phyloP scores from a whole-genome alignment of 2,888 invertebrate genomes.

The Tiphia femorata region DNA sequence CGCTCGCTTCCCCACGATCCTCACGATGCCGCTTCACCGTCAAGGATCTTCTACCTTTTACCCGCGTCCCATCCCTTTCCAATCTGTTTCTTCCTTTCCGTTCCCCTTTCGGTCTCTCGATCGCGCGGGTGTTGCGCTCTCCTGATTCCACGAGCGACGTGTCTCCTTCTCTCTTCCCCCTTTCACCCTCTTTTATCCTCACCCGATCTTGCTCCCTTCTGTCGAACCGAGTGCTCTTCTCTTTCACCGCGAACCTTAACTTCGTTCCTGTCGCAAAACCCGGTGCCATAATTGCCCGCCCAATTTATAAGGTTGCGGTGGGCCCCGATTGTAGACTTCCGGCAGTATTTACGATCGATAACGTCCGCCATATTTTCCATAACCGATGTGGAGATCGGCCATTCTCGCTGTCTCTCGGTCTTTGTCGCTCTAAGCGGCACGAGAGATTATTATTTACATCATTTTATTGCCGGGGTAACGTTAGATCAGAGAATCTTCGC shows the following conservation, averaged over 20 bases:
- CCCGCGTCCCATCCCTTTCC: conserved; percentile 16
- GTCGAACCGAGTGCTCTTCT: neutral
- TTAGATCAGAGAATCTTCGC: too few relatives aligned
- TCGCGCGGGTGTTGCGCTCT: conserved; percentile 45
- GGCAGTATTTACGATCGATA: conserved; percentile 16
- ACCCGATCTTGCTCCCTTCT: conserved; percentile 7
- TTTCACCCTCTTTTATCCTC: conserved; percentile 9
- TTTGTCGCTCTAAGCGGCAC: too few relatives aligned
- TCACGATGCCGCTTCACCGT: too few relatives aligned
- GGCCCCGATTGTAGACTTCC: conserved; percentile 9
- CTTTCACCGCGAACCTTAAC: neutral
- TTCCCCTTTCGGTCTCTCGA: conserved; percentile 28
- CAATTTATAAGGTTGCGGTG: conserved; percentile 6
- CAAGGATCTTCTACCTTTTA: neutral
- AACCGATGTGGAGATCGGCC: too few relatives aligned
- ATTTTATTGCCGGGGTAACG: too few relatives aligned
- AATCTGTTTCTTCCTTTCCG: conserved; percentile 19
- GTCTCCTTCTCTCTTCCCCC: neutral
- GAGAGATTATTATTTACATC: too few relatives aligned
- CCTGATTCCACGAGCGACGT: conserved; percentile 30
- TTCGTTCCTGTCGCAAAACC: neutral
- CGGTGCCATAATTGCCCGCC: conserved; percentile 13
- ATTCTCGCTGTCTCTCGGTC: too few relatives aligned
- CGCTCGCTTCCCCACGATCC: too few relatives aligned
- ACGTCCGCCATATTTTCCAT: conserved; percentile 6